These are phyloP conservation scores for Jordanella pulchra DNA, from an alignment of 2,797 vertebrate genomes.

Conservation along the genomic window DNA sequence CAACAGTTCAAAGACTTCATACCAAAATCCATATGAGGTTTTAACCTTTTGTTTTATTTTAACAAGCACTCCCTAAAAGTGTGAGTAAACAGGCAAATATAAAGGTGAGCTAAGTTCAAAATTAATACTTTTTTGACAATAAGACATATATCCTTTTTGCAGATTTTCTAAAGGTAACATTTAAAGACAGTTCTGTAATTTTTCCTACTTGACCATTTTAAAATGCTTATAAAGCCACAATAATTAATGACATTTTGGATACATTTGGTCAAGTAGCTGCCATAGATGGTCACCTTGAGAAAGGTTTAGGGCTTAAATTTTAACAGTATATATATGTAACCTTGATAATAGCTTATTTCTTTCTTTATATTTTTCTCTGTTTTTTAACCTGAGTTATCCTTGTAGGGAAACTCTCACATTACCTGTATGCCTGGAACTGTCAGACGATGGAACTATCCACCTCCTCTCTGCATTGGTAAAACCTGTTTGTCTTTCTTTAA, in stretches of 20 bases:
- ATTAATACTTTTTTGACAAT: background rate
- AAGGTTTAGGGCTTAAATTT: conserved; percentile 50
- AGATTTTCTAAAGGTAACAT: background rate
- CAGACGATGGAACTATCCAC: conserved; percentile 96
- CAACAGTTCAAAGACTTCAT: background rate
- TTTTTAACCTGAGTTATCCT: conserved; percentile 15
- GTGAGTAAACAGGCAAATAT: conserved; percentile 5
- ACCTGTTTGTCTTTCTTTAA: background rate
- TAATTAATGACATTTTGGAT: conserved; percentile 52
- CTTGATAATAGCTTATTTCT: conserved; percentile 28
- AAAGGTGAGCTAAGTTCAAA: conserved; percentile 22
- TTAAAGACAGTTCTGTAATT: background rate
- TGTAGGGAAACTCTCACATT: conserved; percentile 95
- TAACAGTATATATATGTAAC: conserved; percentile 50
- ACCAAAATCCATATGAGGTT: background rate
- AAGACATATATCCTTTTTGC: background rate
- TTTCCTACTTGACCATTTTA: conserved; percentile 12
- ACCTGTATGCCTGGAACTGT: conserved; percentile 98
- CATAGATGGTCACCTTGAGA: conserved; percentile 46
- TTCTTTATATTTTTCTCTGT: conserved; percentile 32
- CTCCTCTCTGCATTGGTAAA: conserved; percentile 96
- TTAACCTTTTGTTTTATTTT: background rate
- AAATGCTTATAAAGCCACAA: conserved; percentile 29
- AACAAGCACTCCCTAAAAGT: background rate
- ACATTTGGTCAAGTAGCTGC: conserved; percentile 53